Percentiles rank a stretch among this genome's conserved stretches.
These are phyloP conservation scores for Electrophaes corylata DNA, from an alignment of 2,888 invertebrate species.

Conservation along the genomic window DNA sequence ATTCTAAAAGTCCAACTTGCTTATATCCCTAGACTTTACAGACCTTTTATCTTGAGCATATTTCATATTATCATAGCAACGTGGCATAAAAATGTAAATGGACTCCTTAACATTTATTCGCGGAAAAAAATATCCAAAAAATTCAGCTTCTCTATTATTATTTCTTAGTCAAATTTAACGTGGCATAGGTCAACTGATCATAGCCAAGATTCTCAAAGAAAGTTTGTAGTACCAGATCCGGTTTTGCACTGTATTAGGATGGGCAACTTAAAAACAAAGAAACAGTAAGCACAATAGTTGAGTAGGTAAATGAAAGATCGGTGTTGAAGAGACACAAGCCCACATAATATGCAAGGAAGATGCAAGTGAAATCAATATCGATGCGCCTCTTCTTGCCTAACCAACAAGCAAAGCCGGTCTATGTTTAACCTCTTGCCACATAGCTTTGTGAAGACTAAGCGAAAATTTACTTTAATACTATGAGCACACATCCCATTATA, in stretches of 20 bases:
- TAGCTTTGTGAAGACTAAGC: constrained; percentile 36
- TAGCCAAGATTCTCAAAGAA: too few species aligned
- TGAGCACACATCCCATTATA: constrained; percentile 9
- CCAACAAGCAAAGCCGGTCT: constrained; percentile 51
- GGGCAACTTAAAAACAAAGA: too few species aligned
- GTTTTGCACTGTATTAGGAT: too few species aligned
- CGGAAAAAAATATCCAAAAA: too few species aligned
- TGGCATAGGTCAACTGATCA: too few species aligned
- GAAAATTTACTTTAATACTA: constrained; percentile 27
- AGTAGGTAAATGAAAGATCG: background rate
- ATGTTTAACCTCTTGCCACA: constrained; percentile 60
- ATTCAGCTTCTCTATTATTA: too few species aligned
- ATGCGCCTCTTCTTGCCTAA: constrained; percentile 42
- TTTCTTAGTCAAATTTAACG: too few species aligned
- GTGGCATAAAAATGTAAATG: too few species aligned
- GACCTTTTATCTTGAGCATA: background rate
- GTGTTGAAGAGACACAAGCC: constrained; percentile 29
- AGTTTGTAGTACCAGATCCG: too few species aligned
- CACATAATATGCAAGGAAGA: constrained; percentile 32
- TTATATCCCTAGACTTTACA: background rate
- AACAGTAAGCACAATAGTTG: too few species aligned
- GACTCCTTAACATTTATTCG: too few species aligned
- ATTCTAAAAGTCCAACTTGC: constrained; percentile 11
- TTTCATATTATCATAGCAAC: too few species aligned
- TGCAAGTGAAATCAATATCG: constrained; percentile 47